These are phyloP conservation scores for Phenganax subtilis DNA, from an alignment of 92 coral and sea anemone genomes.

Conservation along the genomic window DNA sequence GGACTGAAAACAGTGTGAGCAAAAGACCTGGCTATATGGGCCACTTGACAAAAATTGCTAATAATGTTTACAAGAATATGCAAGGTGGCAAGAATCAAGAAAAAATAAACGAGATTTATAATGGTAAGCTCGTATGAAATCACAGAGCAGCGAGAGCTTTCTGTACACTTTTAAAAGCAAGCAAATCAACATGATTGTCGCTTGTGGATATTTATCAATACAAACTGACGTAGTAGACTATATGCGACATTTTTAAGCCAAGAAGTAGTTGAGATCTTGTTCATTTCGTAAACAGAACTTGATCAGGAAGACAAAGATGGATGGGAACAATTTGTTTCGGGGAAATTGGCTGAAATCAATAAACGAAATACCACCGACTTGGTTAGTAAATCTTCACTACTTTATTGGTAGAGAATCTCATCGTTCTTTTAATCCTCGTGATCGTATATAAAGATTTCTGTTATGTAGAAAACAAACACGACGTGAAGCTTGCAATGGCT, in stretches of 20 bases:
- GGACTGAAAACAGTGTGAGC: slow-evolving; percentile 51
- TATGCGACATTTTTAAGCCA: neutral
- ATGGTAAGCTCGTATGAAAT: slow-evolving; percentile 56
- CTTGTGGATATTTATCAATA: too few species aligned
- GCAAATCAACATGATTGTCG: too few species aligned
- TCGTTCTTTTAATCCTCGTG: neutral
- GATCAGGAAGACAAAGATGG: slow-evolving; percentile 81
- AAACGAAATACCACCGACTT: slow-evolving; percentile 82
- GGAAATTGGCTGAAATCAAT: slow-evolving; percentile 85
- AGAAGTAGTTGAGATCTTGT: neutral
- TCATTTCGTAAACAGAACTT: slow-evolving; percentile 51
- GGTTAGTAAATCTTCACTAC: slow-evolving; percentile 54
- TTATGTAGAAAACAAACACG: too few species aligned
- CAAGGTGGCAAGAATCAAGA: slow-evolving; percentile 90
- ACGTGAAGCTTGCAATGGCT: too few species aligned
- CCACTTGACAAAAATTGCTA: slow-evolving; percentile 90
- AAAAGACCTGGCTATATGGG: slow-evolving; percentile 92
- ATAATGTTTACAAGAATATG: slow-evolving; percentile 56
- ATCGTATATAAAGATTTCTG: too few species aligned
- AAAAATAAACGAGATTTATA: slow-evolving; percentile 59
- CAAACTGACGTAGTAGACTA: too few species aligned
- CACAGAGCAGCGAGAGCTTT: too few species aligned
- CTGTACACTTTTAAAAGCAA: too few species aligned
- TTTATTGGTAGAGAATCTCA: neutral
- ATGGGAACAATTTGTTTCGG: slow-evolving; percentile 88